These are phyloP conservation scores for Paracanthobrama guichenoti DNA, from an alignment of 2,113 vertebrate species.

Conservation along the genomic window DNA sequence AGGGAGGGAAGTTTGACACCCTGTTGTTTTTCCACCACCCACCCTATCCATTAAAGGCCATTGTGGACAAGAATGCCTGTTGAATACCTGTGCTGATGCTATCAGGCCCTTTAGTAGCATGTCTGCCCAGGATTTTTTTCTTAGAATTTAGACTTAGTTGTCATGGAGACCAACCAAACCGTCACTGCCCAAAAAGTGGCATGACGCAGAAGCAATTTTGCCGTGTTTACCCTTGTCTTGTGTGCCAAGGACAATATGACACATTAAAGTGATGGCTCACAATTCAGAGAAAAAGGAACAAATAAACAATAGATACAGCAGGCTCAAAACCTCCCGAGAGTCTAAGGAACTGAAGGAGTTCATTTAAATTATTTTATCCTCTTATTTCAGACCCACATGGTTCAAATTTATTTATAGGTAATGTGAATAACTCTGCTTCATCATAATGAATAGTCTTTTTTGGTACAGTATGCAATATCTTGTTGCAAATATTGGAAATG, in stretches of 20 bases:
- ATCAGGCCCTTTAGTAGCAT: constrained; percentile 35
- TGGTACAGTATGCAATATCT: neutral
- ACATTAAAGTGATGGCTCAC: constrained; percentile 47
- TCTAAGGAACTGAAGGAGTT: neutral
- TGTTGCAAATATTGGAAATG: neutral
- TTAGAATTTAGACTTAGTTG: constrained; percentile 44
- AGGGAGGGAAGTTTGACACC: constrained; percentile 20
- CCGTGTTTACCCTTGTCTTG: constrained; percentile 13
- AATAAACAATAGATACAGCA: neutral
- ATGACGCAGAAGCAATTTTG: constrained; percentile 45
- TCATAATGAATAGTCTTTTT: neutral
- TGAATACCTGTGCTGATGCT: constrained; percentile 39
- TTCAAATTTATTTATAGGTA: neutral
- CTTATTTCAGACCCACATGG: neutral
- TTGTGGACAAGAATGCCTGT: constrained; percentile 25
- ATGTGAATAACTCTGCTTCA: neutral
- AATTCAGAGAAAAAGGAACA: constrained; percentile 18
- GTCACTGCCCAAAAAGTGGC: constrained; percentile 45
- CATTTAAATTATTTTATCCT: neutral
- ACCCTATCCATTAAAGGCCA: constrained; percentile 31
- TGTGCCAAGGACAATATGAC: constrained; percentile 42
- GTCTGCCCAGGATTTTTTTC: constrained; percentile 26
- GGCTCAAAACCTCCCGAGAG: neutral
- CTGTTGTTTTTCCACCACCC: constrained; percentile 2
- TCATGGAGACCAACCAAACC: constrained; percentile 52